Base-by-base conservation (phyloP, 2,113 vertebrate species). In the Meriones unguiculatus region DNA sequence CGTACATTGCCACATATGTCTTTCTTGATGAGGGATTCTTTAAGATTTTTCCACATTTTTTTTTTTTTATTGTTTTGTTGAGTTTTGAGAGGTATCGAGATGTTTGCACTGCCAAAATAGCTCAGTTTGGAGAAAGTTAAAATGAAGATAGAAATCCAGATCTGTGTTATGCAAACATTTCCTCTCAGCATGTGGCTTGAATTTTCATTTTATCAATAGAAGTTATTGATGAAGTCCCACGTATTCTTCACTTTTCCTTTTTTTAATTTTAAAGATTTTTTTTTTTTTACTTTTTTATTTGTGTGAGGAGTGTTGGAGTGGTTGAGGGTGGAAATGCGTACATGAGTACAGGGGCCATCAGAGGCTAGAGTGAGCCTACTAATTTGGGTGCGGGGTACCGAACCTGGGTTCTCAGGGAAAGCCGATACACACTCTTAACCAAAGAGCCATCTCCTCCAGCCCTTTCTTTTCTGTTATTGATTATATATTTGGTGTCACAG, bases 21-120 rank as follows among this genome's bases (percentile, higher is more conserved):
- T 93, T 89, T 73, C 77, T 89, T 86, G 46, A 95, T 91, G n/a
- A 94, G 88, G 24, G 50, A 3, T 20, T 25, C 17, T 4, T 65
- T 57, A 65, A 78, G 46, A 72, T 72, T 14, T 67, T 84, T 57
- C 18, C 41, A 70, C 22, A 67, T 72, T 80, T 92, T 88, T 94
- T 72, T 80, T 92, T 88, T 94, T 38, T 77, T 92, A 88, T 20
- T 84, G 35, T 78, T 93, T 87, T 89, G 78, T 46, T 88, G 15
- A 87, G 2, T 67, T 70, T 90, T 76, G 54, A 80, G 46, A 87
- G 54, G 86, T 94, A 95, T 52, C 86, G 90, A 86, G 64, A 18
- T 82, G 76, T 76, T 94, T 86, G 1, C 81, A 22, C 9, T 84
- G 82, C 38, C 82, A 65, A 85, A 46, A 46, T 41, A 65, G 14